Evolutionary conservation across 2,113 vertebrate genomes (phyloP).

Genomic region (Channa argus): DNA sequence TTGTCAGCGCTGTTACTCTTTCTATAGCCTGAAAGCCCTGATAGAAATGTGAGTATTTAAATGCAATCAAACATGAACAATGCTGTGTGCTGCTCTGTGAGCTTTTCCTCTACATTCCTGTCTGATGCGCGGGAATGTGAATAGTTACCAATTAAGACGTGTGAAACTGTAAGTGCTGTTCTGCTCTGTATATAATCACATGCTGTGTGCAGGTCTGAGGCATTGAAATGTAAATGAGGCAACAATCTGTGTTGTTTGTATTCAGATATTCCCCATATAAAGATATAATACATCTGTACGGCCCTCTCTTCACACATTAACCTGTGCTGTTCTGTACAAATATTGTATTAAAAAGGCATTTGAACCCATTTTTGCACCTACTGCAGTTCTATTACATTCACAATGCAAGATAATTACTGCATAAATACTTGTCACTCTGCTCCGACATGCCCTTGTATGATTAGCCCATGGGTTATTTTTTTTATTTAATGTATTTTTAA

Average conservation of each 20-base stretch:
- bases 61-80: conserved; percentile 41
- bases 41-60: conserved; percentile 30
- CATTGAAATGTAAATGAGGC: conserved; percentile 58
- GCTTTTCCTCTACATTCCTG: conserved; percentile 18
- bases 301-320: background rate
- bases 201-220: conserved; percentile 12
- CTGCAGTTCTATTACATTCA: background rate
- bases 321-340: background rate
- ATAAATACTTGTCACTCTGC: background rate
- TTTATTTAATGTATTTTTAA: conserved; percentile 5
- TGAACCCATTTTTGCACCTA: background rate
- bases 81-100: conserved; percentile 15
- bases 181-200: background rate
- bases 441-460: background rate
- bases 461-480: background rate
- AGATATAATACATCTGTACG: background rate
- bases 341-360: background rate
- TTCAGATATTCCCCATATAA: conserved; percentile 9
- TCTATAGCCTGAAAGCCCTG: conserved; percentile 38
- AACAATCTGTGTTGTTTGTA: conserved; percentile 31
- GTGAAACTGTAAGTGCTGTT: conserved; percentile 29
- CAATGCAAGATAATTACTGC: background rate
- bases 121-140: conserved; percentile 17
- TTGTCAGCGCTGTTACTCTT: conserved; percentile 18
- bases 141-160: conserved; percentile 47